phyloP scores from a whole-genome alignment of 2,113 vertebrate species.

The Rousettus leschenaultii region DNA sequence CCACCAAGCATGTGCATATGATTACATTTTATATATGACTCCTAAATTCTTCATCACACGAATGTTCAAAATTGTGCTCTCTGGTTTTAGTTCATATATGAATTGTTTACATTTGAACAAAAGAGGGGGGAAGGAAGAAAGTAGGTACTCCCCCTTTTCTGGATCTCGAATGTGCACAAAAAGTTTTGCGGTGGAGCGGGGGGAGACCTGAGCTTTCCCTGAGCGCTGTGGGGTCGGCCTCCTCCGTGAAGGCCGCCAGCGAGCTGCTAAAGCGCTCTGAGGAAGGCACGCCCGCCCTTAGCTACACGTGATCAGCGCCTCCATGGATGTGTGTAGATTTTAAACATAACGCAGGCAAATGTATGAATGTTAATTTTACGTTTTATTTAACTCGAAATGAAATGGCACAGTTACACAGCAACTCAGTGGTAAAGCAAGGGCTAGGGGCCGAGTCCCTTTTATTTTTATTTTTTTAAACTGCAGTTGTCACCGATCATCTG shows the following conservation, averaged over 20 bases:
- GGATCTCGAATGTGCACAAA: background rate
- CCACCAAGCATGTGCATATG: background rate
- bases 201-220: background rate
- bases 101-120: background rate
- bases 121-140: background rate
- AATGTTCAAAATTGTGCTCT: background rate
- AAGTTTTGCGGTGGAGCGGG: background rate
- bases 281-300: background rate
- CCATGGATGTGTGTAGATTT: background rate
- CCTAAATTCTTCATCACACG: background rate
- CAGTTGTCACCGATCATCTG: background rate
- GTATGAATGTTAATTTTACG: background rate
- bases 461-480: background rate
- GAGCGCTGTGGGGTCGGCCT: background rate
- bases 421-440: rapidly evolving
- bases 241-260: too few species aligned
- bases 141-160: background rate
- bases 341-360: background rate
- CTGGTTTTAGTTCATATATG: background rate
- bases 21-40: background rate
- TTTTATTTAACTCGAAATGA: background rate
- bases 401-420: background rate
- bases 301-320: background rate
- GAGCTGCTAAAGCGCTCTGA: background rate
- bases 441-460: background rate